Percentiles rank a stretch among this genome's conserved stretches.
Evolutionary conservation across 64 coral and sea anemone species (phyloP).

Genomic region (Actinia tenebrosa): DNA sequence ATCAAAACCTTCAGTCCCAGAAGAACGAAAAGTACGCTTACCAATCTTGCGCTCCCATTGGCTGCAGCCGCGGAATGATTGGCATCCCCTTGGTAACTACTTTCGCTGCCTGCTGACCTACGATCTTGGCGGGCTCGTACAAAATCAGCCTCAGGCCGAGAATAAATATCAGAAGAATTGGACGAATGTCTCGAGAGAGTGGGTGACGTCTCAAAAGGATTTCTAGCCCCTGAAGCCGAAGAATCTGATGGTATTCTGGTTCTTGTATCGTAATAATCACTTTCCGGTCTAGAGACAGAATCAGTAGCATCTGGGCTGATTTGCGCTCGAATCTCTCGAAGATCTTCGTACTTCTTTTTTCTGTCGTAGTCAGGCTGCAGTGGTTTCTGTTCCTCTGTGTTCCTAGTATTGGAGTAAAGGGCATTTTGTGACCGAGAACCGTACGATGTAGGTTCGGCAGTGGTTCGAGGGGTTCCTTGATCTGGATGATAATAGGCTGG

Average conservation of each 20-base stretch:
- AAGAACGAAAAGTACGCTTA: not conserved
- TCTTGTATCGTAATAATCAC: not conserved
- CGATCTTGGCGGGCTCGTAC: not conserved
- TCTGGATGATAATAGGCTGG: not conserved
- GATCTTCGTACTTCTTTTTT: not conserved
- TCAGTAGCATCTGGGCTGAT: not conserved
- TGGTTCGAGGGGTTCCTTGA: not conserved
- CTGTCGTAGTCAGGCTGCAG: not conserved
- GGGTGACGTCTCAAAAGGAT: not conserved
- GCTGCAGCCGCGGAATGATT: not conserved
- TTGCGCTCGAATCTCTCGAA: not conserved
- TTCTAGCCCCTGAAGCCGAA: not conserved
- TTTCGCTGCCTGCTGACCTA: not conserved
- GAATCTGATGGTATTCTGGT: slow-evolving; percentile 11
- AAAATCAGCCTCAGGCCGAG: slow-evolving; percentile 1
- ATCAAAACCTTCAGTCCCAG: not conserved
- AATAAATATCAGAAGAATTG: not conserved
- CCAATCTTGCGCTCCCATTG: not conserved
- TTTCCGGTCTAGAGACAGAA: not conserved
- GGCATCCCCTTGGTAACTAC: slow-evolving; percentile 19
- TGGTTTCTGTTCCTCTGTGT: not conserved
- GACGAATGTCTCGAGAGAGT: slow-evolving; percentile 2
- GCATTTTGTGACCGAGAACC: not conserved
- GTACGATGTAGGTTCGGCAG: not conserved
- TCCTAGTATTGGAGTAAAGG: not conserved